These are phyloP conservation scores for Thysanoteuthis rhombus DNA, from an alignment of 2,888 invertebrate genomes.

Conservation along the genomic window DNA sequence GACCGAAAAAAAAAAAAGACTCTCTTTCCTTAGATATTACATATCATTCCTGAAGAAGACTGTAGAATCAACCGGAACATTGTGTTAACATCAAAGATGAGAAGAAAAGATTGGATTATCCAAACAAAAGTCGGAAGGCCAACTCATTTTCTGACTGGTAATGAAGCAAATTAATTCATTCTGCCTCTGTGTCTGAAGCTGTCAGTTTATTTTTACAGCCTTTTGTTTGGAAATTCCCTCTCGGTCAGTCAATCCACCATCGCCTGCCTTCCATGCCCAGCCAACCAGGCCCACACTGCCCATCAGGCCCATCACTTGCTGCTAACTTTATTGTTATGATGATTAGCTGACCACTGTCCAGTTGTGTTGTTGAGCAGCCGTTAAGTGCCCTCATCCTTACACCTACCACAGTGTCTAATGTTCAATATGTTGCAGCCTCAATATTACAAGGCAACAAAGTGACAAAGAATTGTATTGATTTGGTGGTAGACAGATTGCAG, in stretches of 20 bases:
- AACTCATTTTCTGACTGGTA: not conserved
- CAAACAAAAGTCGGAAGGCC: no score
- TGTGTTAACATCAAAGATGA: no score
- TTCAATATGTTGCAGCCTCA: not conserved
- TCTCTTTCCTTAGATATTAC: no score
- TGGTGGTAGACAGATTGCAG: not conserved
- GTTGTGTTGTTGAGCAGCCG: not conserved
- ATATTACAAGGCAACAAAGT: not conserved
- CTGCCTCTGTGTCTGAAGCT: not conserved
- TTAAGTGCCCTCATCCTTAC: not conserved
- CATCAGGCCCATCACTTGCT: not conserved
- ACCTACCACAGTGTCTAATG: not conserved
- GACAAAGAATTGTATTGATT: not conserved
- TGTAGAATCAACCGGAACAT: no score
- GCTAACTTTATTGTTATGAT: not conserved
- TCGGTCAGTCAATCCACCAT: not conserved
- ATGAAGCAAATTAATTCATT: not conserved
- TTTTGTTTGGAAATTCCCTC: not conserved
- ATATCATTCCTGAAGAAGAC: no score
- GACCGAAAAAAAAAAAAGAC: no score
- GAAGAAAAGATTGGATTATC: no score
- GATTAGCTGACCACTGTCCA: not conserved
- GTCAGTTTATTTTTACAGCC: not conserved
- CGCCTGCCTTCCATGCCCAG: not conserved
- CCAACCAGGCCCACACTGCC: not conserved